Percentiles rank a stretch among this genome's conserved stretches.
Evolutionary conservation across 2,888 invertebrate species (phyloP).

Genomic region (Branchellion lobata): DNA sequence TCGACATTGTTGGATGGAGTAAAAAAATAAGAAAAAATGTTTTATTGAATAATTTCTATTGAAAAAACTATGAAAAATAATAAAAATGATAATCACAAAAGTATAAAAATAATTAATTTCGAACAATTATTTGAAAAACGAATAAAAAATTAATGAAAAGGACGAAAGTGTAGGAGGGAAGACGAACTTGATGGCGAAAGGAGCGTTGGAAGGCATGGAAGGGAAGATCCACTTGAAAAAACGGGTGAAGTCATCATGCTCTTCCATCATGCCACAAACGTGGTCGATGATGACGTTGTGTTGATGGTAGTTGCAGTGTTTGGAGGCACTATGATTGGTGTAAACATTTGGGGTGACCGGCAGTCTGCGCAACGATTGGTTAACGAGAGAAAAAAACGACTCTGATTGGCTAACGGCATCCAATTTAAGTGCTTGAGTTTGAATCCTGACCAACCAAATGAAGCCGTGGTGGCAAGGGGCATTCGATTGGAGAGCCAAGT

Average conservation of each 20-base stretch:
- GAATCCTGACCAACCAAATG: conserved; percentile 23
- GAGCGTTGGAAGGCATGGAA: conserved; percentile 17
- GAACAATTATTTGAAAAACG: too few relatives aligned
- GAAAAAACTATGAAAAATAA: too few relatives aligned
- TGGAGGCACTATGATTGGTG: neutral
- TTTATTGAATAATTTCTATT: too few relatives aligned
- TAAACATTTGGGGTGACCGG: neutral
- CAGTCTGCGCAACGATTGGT: conserved; percentile 18
- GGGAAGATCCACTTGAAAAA: conserved; percentile 9
- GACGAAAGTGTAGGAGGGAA: neutral
- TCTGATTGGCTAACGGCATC: conserved; percentile 4
- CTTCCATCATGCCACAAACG: neutral
- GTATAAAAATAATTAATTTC: too few relatives aligned
- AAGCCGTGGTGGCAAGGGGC: neutral
- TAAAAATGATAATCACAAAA: too few relatives aligned
- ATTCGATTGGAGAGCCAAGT: neutral
- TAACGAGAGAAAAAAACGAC: conserved; percentile 8
- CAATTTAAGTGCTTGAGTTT: neutral
- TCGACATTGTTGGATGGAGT: too few relatives aligned
- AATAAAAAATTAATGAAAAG: neutral
- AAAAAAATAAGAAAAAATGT: too few relatives aligned
- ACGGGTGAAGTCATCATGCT: neutral
- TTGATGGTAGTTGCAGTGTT: conserved; percentile 10
- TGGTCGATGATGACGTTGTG: neutral
- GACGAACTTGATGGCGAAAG: conserved; percentile 11